Conservation (phyloP, 2,113 vertebrate species). For the Siphamia tubifer region DNA sequence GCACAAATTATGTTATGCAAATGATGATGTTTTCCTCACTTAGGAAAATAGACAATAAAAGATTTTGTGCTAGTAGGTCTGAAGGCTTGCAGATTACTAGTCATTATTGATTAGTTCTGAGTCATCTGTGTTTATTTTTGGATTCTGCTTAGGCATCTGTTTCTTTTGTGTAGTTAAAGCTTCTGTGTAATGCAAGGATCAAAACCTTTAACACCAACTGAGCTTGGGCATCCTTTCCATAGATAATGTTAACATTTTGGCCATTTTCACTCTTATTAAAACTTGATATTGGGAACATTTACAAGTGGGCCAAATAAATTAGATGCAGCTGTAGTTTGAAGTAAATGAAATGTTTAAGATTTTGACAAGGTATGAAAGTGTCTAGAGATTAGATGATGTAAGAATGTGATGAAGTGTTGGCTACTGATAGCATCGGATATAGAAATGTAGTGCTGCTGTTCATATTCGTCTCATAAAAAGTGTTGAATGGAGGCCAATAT, state of each 20-base stretch:
- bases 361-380: conserved; percentile 29
- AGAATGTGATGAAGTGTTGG: conserved; percentile 38
- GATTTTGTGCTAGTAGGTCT: not conserved
- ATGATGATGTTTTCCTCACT: conserved; percentile 25
- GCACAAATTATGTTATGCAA: conserved; percentile 24
- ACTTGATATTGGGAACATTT: conserved; percentile 8
- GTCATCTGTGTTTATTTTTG: not conserved
- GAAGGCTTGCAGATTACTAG: too few species aligned
- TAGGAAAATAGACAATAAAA: not conserved
- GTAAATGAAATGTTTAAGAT: conserved; percentile 34
- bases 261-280: not conserved
- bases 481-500: conserved; percentile 38
- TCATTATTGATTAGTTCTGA: not conserved
- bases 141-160: not conserved
- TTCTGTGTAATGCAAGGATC: not conserved
- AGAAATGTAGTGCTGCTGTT: conserved; percentile 15
- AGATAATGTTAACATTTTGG: not conserved
- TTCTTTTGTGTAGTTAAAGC: too few species aligned
- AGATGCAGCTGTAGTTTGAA: not conserved
- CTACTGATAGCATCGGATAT: not conserved
- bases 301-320: not conserved
- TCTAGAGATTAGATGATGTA: conserved; percentile 30
- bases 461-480: conserved; percentile 29
- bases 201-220: not conserved
- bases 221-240: not conserved